phyloP scores from a whole-genome alignment of 2,113 vertebrate species.

The Bos javanicus region DNA sequence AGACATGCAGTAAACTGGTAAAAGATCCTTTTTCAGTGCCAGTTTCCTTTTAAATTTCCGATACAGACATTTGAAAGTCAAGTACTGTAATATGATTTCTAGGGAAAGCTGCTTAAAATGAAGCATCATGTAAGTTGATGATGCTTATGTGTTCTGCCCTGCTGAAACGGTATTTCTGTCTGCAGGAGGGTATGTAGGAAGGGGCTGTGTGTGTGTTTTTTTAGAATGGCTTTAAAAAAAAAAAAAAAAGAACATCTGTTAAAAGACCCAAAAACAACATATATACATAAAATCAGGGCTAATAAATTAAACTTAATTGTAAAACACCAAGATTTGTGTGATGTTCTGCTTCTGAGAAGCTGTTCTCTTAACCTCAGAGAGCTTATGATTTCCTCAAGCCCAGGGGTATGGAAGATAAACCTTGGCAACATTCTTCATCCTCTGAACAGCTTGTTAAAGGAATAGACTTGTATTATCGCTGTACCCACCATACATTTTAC shows the following conservation, averaged over 20 bases:
- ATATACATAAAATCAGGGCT: conserved; percentile 42
- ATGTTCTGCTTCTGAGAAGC: conserved; percentile 32
- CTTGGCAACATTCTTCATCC: conserved; percentile 40
- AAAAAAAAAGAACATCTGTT: conserved; percentile 59
- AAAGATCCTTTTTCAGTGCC: conserved; percentile 58
- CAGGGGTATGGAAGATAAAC: conserved; percentile 53
- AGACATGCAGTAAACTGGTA: conserved; percentile 48
- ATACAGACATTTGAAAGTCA: conserved; percentile 73
- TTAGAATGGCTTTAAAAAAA: conserved; percentile 34
- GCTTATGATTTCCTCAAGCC: conserved; percentile 35
- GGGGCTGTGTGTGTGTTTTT: not conserved
- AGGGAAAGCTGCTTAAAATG: conserved; percentile 65
- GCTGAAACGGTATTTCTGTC: conserved; percentile 39
- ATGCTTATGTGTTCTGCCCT: conserved; percentile 57
- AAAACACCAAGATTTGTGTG: conserved; percentile 42
- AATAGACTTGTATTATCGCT: not conserved
- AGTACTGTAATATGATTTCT: conserved; percentile 72
- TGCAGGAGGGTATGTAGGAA: not conserved
- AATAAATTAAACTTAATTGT: conserved; percentile 47
- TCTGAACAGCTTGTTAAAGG: not conserved
- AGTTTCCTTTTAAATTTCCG: conserved; percentile 72
- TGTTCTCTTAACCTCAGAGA: conserved; percentile 36
- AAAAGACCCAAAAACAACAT: conserved; percentile 16
- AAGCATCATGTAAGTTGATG: conserved; percentile 54
- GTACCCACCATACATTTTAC: conserved; percentile 48